phyloP scores from a whole-genome alignment of 2,113 vertebrate species.

The Myiozetetes cayanensis region DNA sequence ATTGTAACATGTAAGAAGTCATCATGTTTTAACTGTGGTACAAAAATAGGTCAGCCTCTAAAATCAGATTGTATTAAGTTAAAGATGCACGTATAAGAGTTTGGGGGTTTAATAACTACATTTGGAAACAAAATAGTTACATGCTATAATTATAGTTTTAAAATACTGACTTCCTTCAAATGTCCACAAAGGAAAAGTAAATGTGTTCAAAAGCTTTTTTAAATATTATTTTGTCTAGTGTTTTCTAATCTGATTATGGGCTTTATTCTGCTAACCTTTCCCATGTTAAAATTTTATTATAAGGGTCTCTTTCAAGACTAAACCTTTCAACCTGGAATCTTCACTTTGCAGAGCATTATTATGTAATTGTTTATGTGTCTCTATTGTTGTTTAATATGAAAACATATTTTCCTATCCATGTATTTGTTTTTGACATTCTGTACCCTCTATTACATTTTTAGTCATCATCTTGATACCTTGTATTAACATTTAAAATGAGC shows the following conservation, averaged over 20 bases:
- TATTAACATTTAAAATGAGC: neutral
- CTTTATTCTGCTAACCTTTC: neutral
- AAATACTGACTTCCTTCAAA: slow-evolving; percentile 45
- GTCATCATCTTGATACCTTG: neutral
- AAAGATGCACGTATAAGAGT: slow-evolving; percentile 23
- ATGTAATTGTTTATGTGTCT: neutral
- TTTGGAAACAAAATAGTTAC: slow-evolving; percentile 43
- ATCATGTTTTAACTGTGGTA: neutral
- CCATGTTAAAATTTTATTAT: neutral
- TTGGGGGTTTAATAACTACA: slow-evolving; percentile 24
- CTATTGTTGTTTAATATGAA: neutral
- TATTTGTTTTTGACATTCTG: neutral
- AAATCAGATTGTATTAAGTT: slow-evolving; percentile 42
- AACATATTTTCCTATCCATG: neutral
- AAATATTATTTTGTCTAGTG: slow-evolving; percentile 27
- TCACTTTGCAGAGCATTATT: neutral
- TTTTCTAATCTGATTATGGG: neutral
- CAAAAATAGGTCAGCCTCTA: slow-evolving; percentile 33
- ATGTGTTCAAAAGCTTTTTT: neutral
- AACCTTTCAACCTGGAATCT: neutral
- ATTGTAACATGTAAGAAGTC: neutral
- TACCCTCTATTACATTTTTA: neutral
- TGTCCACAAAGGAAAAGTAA: neutral
- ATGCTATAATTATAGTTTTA: slow-evolving; percentile 45
- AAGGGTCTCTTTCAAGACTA: neutral